Percentiles rank a stretch among this genome's conserved stretches.
Conservation (phyloP, 1,140 invertebrate species). For the Drosophila nasuta region DNA sequence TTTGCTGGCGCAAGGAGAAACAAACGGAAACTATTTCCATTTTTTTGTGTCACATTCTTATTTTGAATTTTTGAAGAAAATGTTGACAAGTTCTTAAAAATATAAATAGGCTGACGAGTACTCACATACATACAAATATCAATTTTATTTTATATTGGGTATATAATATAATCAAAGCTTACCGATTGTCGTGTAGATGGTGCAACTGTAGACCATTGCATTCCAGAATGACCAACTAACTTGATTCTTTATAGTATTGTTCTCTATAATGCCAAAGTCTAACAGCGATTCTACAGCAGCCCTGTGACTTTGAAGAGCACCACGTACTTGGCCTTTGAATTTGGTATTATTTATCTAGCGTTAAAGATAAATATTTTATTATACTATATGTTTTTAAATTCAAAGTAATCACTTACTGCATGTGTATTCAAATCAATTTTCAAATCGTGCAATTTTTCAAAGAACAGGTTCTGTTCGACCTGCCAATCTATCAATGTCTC, state of each 20-base stretch:
- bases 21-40: constrained; percentile 48
- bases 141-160: neutral
- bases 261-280: constrained; percentile 32
- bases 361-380: too few species aligned
- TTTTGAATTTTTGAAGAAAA: constrained; percentile 45
- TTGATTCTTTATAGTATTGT: constrained; percentile 67
- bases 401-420: too few species aligned
- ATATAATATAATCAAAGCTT: constrained; percentile 73
- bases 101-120: constrained; percentile 31
- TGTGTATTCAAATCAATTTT: too few species aligned
- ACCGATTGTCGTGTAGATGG: constrained; percentile 98
- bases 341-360: too few species aligned
- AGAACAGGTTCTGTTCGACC: too few species aligned
- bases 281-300: constrained; percentile 60
- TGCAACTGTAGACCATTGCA: constrained; percentile 95
- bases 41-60: constrained; percentile 50
- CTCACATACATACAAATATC: neutral
- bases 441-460: too few species aligned
- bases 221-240: constrained; percentile 94
- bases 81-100: constrained; percentile 45
- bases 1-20: constrained; percentile 21
- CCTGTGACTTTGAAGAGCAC: constrained; percentile 23
- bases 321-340: too few species aligned
- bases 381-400: too few species aligned
- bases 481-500: too few species aligned